A percentile compares a stretch with the other conserved stretches of the same genome.
These are phyloP conservation scores for Yponomeuta cagnagella DNA, from an alignment of 2,888 invertebrate species.

Conservation along the genomic window DNA sequence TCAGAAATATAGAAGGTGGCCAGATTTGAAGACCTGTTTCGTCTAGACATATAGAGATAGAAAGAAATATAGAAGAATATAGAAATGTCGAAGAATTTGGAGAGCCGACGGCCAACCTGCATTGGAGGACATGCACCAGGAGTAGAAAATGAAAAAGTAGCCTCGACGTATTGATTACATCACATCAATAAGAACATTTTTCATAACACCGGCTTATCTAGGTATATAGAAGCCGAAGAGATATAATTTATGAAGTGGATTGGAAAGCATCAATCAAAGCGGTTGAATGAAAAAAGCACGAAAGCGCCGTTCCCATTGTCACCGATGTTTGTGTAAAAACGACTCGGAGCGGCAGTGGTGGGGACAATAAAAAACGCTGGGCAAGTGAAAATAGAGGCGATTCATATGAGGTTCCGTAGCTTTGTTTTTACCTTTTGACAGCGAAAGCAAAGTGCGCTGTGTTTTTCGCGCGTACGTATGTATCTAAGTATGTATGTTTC, in stretches of 20 bases:
- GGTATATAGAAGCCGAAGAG: background rate
- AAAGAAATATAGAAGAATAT: too few species aligned
- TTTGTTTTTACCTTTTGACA: background rate
- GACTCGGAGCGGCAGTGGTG: conserved; percentile 74
- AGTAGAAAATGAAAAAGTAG: background rate
- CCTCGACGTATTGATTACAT: background rate
- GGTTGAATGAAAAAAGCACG: conserved; percentile 53
- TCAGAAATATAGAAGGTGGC: too few species aligned
- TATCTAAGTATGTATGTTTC: too few species aligned
- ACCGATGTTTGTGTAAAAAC: conserved; percentile 74
- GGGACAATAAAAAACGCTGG: conserved; percentile 63
- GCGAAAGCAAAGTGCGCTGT: too few species aligned
- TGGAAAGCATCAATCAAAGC: conserved; percentile 75
- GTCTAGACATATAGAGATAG: too few species aligned
- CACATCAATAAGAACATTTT: conserved; percentile 4
- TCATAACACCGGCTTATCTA: conserved; percentile 9
- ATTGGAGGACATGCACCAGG: too few species aligned
- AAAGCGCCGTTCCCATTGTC: conserved; percentile 71
- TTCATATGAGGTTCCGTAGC: conserved; percentile 1
- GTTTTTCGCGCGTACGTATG: too few species aligned
- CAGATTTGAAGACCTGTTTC: too few species aligned
- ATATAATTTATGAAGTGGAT: conserved; percentile 59
- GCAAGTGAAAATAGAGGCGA: background rate
- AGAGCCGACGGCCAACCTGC: too few species aligned
- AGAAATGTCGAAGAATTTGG: too few species aligned